These are phyloP conservation scores for Anastrepha obliqua DNA, from an alignment of 1,140 invertebrate species.

Conservation along the genomic window DNA sequence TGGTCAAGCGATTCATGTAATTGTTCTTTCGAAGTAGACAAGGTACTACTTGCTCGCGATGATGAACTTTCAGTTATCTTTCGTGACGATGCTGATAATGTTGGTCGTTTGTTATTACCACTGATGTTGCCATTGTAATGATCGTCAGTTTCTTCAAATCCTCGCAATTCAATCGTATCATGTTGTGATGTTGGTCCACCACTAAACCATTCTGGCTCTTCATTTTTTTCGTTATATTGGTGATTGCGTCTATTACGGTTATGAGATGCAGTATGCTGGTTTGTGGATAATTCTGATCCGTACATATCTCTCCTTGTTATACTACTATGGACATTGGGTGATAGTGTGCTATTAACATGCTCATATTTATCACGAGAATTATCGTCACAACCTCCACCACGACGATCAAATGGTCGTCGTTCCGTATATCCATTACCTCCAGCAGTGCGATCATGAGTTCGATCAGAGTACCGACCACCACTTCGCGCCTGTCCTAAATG, in stretches of 20 bases:
- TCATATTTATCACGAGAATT: neutral
- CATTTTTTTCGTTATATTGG: conserved; percentile 76
- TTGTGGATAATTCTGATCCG: neutral
- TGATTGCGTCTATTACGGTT: conserved; percentile 66
- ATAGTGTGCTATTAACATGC: neutral
- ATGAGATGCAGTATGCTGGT: conserved; percentile 15
- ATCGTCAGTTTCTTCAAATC: conserved; percentile 84
- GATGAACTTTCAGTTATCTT: conserved; percentile 32
- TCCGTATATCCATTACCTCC: conserved; percentile 12
- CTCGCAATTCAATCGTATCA: conserved; percentile 94
- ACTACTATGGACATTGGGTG: neutral
- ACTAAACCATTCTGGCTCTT: conserved; percentile 87
- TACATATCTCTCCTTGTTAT: neutral
- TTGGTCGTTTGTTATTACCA: neutral
- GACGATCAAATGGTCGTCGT: conserved; percentile 26
- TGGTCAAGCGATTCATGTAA: neutral
- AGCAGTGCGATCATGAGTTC: neutral
- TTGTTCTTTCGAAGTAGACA: neutral
- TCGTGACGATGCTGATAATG: neutral
- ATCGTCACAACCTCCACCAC: neutral
- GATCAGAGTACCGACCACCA: neutral
- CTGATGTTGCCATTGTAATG: conserved; percentile 59
- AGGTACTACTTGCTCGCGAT: neutral
- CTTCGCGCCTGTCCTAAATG: neutral
- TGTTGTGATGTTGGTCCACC: conserved; percentile 91